phyloP scores from a whole-genome alignment of 1,140 invertebrate species.

The Drosophila rufa region DNA sequence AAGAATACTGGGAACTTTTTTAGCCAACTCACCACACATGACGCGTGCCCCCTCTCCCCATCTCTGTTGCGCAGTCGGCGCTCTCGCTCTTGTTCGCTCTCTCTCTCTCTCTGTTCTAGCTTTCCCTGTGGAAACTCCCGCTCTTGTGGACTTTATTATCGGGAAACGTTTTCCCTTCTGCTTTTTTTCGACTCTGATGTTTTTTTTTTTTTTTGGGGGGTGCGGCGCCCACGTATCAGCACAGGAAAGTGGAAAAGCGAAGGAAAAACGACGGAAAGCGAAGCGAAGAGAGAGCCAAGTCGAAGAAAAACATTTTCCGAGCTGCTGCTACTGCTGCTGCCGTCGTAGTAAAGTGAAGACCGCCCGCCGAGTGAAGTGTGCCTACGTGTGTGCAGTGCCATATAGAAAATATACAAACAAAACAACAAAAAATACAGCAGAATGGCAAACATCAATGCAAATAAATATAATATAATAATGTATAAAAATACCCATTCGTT shows the following conservation, averaged over 20 bases:
- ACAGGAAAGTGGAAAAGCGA: conserved; percentile 51
- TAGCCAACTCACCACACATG: conserved; percentile 57
- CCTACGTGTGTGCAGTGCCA: conserved; percentile 37
- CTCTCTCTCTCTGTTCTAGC: conserved; percentile 17
- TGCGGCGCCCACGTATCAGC: conserved; percentile 74
- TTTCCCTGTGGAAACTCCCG: conserved; percentile 36
- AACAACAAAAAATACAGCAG: conserved; percentile 10
- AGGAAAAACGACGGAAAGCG: conserved; percentile 6
- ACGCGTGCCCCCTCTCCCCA: conserved; percentile 31
- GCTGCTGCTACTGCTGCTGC: conserved; percentile 50
- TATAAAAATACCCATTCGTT: conserved; percentile 17
- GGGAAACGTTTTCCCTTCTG: conserved; percentile 69
- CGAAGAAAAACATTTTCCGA: conserved; percentile 66
- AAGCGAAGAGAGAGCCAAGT: conserved; percentile 33
- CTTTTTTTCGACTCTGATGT: conserved; percentile 46
- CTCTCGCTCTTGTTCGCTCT: conserved; percentile 9
- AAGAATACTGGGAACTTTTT: conserved; percentile 71
- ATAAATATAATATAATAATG: conserved; percentile 15
- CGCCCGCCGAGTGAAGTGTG: conserved; percentile 54
- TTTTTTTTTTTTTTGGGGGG: conserved; percentile 49
- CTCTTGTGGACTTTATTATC: conserved; percentile 72
- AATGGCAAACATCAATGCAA: conserved; percentile 18
- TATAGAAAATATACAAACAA: conserved; percentile 15
- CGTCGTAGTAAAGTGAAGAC: conserved; percentile 36
- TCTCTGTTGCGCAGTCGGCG: conserved; percentile 31